Evolutionary conservation across 2,888 invertebrate species (phyloP).

Genomic region (Cinara cedri): DNA sequence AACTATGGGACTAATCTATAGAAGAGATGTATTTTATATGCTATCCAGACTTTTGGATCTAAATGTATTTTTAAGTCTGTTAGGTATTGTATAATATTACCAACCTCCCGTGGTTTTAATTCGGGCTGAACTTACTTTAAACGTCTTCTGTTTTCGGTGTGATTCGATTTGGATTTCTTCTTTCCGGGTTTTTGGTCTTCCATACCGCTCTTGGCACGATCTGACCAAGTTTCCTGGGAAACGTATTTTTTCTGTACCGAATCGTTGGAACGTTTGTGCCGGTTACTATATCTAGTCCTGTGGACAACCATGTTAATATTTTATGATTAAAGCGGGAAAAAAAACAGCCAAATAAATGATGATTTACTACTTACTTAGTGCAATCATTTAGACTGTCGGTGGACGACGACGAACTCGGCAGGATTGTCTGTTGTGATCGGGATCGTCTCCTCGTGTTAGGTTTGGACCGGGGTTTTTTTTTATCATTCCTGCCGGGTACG

Average conservation of each 20-base stretch:
- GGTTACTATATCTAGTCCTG: constrained; percentile 22
- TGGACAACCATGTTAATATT: background rate
- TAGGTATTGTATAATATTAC: too few relatives aligned
- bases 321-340: too few relatives aligned
- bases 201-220: constrained; percentile 8
- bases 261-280: constrained; percentile 20
- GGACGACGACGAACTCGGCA: constrained; percentile 67
- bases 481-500: constrained; percentile 65
- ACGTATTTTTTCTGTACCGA: constrained; percentile 15
- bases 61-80: too few relatives aligned
- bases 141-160: background rate
- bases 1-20: too few relatives aligned
- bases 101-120: too few relatives aligned
- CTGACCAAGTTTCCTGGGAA: constrained; percentile 27
- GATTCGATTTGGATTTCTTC: constrained; percentile 28
- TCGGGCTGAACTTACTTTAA: background rate
- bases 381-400: constrained; percentile 67
- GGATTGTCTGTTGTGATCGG: constrained; percentile 66
- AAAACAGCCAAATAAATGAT: background rate
- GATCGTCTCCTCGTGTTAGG: constrained; percentile 68
- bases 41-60: too few relatives aligned
- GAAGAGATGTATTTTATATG: too few relatives aligned
- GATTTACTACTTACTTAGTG: background rate
- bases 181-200: constrained; percentile 17
- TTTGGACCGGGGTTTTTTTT: constrained; percentile 64